These are phyloP conservation scores for Argya squamiceps DNA, from an alignment of 2,797 vertebrate genomes.

Conservation along the genomic window DNA sequence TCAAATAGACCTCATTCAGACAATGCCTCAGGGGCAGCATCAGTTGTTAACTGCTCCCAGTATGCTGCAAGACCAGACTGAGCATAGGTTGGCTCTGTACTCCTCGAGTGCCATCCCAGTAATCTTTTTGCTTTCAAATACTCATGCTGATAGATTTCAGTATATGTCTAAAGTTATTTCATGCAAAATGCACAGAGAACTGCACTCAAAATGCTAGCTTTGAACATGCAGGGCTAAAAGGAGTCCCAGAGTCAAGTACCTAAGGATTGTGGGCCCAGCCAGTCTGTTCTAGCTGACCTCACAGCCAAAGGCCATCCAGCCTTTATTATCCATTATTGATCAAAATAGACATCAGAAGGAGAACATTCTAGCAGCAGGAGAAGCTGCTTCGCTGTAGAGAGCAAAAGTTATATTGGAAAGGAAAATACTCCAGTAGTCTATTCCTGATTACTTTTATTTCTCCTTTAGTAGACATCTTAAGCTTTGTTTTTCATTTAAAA, in stretches of 20 bases:
- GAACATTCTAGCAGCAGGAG: background rate
- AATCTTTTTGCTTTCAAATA: background rate
- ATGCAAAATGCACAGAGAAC: background rate
- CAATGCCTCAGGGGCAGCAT: background rate
- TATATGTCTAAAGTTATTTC: background rate
- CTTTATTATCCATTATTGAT: background rate
- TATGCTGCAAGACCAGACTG: background rate
- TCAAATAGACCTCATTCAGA: background rate
- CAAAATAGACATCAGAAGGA: background rate
- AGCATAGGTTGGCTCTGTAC: background rate
- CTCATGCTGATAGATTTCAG: background rate
- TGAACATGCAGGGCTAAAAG: background rate
- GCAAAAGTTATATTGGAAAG: background rate
- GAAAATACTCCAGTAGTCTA: background rate
- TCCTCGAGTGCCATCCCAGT: background rate
- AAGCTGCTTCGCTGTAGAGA: background rate
- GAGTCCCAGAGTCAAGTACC: background rate
- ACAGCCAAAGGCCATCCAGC: background rate
- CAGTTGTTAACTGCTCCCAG: background rate
- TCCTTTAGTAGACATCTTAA: background rate
- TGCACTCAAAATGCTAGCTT: background rate
- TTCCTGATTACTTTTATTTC: background rate
- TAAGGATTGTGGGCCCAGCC: background rate
- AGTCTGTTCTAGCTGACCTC: background rate
- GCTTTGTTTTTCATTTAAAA: background rate